Percentiles rank a stretch among this genome's conserved stretches.
phyloP scores from a whole-genome alignment of 2,113 vertebrate genomes.

The Cyanistes caeruleus region DNA sequence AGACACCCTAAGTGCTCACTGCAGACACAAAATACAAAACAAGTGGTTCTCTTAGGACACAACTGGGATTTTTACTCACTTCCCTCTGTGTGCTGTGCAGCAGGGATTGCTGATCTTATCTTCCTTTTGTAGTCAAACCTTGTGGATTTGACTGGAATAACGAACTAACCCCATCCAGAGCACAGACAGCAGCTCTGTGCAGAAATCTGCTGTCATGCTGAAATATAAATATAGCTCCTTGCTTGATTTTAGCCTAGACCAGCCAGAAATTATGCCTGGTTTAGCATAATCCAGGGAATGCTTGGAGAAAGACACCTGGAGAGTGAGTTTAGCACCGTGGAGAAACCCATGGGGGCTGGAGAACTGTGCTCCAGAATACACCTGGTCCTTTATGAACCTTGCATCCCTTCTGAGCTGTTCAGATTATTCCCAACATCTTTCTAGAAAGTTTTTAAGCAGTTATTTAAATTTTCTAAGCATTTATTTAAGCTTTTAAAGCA shows the following conservation, averaged over 20 bases:
- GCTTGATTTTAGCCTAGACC: background rate
- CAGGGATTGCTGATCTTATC: background rate
- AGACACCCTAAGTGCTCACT: background rate
- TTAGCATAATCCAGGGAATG: background rate
- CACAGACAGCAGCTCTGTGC: background rate
- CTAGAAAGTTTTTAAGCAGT: background rate
- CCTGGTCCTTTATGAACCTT: accelerated
- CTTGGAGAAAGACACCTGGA: background rate
- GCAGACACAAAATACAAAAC: background rate
- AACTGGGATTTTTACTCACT: background rate
- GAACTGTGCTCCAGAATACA: background rate
- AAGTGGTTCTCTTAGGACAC: background rate
- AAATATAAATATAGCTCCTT: background rate
- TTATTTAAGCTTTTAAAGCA: background rate
- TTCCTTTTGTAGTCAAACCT: background rate
- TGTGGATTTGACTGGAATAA: background rate
- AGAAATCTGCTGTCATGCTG: background rate
- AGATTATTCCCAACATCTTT: background rate
- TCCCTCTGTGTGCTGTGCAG: background rate
- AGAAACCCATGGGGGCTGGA: background rate
- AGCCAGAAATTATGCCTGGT: background rate
- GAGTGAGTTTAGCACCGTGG: background rate
- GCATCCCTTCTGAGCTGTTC: background rate
- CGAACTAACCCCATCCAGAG: background rate
- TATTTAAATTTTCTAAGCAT: background rate